phyloP scores from a whole-genome alignment of 2,797 vertebrate genomes.

The Acipenser ruthenus region DNA sequence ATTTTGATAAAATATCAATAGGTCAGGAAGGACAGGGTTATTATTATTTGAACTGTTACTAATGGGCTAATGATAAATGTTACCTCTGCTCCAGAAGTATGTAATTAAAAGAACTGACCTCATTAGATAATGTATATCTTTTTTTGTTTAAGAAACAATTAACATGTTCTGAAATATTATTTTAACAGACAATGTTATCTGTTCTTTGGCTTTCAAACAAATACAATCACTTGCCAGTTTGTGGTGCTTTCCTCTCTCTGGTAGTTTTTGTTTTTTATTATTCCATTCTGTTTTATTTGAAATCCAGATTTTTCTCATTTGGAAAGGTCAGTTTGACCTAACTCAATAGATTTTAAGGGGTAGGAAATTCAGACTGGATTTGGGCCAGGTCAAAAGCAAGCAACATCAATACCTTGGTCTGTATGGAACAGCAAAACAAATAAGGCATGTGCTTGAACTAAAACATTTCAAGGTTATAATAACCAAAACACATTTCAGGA shows the following conservation, averaged over 20 bases:
- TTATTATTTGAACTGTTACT: no score
- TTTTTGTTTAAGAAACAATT: no score
- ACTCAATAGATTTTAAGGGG: slow-evolving; percentile 40
- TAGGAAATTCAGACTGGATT: slow-evolving; percentile 47
- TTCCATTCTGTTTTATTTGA: slow-evolving; percentile 34
- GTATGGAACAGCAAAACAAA: slow-evolving; percentile 56
- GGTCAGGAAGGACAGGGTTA: no score
- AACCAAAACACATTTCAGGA: slow-evolving; percentile 66
- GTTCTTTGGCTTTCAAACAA: no score
- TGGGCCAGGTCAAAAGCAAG: slow-evolving; percentile 48
- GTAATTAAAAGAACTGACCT: no score
- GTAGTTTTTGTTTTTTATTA: slow-evolving; percentile 16
- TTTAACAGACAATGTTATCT: no score
- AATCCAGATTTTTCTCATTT: slow-evolving; percentile 31
- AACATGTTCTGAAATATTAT: no score
- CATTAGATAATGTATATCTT: no score
- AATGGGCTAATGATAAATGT: no score
- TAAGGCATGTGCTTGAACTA: slow-evolving; percentile 60
- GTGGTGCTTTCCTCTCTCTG: slow-evolving; percentile 1
- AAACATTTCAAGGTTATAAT: slow-evolving; percentile 70
- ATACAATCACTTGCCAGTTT: no score
- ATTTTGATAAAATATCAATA: no score
- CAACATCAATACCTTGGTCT: slow-evolving; percentile 52
- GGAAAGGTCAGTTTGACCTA: slow-evolving; percentile 41
- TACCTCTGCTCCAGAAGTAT: no score